Evolutionary conservation across 1,140 invertebrate genomes (phyloP), one percentile per base, ranked within the genome.

Genomic region (Marisa cornuarietis): DNA sequence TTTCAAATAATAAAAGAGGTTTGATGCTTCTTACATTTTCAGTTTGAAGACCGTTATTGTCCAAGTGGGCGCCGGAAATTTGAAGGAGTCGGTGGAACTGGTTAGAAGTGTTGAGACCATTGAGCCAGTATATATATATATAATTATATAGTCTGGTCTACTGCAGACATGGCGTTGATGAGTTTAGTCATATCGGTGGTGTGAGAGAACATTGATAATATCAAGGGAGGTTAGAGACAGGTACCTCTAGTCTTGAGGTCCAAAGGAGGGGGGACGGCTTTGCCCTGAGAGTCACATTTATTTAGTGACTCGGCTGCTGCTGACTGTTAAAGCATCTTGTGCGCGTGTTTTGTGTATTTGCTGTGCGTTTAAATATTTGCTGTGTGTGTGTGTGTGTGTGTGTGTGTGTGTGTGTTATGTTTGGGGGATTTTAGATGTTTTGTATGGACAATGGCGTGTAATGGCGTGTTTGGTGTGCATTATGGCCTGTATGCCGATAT

Each of bases 41-140:
- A 82, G 80, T 26, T n/a, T 80, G 52, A 62, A 79, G 58, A 79
- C 72, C 0, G 90, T 96, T 14, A 95, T 96, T 92, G 92, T 95
- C 58, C 95, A 96, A 93, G 91, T 96, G 75, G 95, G 95, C 42
- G 95, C 95, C 0, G 93, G 93, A 4, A 92, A 94, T 22, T 84
- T 96, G 11, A 93, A 93, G 71, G 95, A 96, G 87, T 94, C 95
- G 10, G 82, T 94, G 65, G 93, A 94, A 85, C 90, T 96, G 88
- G 95, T 95, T 92, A 92, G 91, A 79, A 22, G 58, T 72, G 26
- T 61, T 24, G 26, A 62, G n/a, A n/a, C n/a, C n/a, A n/a, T n/a
- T n/a, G n/a, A n/a, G n/a, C n/a, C n/a, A n/a, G n/a, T n/a, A n/a
- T n/a, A n/a, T n/a, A n/a, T n/a, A n/a, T n/a, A n/a, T n/a, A n/a